Evolutionary conservation across 2,797 vertebrate species (phyloP).

Genomic region (Buphagus erythrorhynchus): DNA sequence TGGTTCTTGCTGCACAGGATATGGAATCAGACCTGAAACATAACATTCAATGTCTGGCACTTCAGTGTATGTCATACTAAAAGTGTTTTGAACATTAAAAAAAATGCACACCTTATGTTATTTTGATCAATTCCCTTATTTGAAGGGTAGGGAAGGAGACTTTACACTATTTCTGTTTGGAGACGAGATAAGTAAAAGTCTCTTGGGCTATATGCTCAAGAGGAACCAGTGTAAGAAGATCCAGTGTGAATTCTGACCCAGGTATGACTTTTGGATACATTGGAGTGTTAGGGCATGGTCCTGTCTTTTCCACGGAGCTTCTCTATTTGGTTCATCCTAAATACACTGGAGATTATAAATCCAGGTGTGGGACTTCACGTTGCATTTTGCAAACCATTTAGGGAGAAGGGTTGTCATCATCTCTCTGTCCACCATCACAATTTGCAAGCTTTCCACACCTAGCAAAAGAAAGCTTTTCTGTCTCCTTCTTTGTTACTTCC

Average conservation of each 20-base stretch:
- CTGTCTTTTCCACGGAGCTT: neutral
- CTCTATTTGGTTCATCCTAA: neutral
- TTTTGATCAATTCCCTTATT: neutral
- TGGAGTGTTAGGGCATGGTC: neutral
- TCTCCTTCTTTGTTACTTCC: neutral
- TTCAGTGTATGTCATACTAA: neutral
- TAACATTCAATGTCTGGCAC: neutral
- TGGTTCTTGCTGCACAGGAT: neutral
- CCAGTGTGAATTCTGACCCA: neutral
- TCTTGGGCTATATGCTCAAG: neutral
- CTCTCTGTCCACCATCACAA: neutral
- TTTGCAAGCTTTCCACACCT: fast-evolving
- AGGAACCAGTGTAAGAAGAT: neutral
- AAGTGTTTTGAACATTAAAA: neutral
- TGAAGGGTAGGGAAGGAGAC: neutral
- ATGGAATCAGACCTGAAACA: neutral
- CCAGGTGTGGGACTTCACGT: neutral
- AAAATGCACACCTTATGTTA: neutral
- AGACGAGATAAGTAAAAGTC: neutral
- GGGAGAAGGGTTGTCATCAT: neutral
- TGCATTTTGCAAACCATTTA: neutral
- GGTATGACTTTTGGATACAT: neutral
- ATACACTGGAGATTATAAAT: neutral
- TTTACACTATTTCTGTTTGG: neutral
- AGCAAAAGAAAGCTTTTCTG: neutral